Conservation (phyloP, 2,113 vertebrate species). For the Alligator mississippiensis region DNA sequence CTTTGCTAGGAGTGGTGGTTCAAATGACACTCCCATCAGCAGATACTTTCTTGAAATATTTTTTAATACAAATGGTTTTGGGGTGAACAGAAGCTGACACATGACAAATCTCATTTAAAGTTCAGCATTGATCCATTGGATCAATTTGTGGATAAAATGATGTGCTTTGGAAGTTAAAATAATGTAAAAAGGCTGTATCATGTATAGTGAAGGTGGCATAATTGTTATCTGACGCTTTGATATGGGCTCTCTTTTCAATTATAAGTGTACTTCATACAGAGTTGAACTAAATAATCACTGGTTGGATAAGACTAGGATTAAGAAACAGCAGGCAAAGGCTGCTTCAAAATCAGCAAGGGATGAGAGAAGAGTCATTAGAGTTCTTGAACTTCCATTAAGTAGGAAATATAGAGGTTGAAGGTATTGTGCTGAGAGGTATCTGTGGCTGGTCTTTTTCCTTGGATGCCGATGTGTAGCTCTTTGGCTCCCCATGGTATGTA, state of each 20-base stretch:
- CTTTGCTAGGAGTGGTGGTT: not conserved
- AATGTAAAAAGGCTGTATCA: not conserved
- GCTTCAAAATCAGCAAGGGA: not conserved
- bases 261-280: not conserved
- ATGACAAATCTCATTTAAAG: not conserved
- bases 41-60: not conserved
- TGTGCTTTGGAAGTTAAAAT: not conserved
- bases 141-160: not conserved
- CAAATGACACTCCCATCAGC: not conserved
- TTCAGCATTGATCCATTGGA: not conserved
- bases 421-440: accelerated
- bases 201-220: not conserved
- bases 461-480: not conserved
- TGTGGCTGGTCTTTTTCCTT: not conserved
- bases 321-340: not conserved
- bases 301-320: not conserved
- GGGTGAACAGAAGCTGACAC: not conserved
- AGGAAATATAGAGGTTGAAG: not conserved
- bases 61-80: not conserved
- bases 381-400: too few species aligned
- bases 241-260: not conserved
- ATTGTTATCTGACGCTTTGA: not conserved
- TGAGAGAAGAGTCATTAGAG: not conserved
- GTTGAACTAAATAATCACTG: not conserved
- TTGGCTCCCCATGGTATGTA: accelerated